Percentiles rank a stretch among this genome's conserved stretches.
Evolutionary conservation across 2,888 invertebrate species (phyloP).

Genomic region (Cantharis rustica): DNA sequence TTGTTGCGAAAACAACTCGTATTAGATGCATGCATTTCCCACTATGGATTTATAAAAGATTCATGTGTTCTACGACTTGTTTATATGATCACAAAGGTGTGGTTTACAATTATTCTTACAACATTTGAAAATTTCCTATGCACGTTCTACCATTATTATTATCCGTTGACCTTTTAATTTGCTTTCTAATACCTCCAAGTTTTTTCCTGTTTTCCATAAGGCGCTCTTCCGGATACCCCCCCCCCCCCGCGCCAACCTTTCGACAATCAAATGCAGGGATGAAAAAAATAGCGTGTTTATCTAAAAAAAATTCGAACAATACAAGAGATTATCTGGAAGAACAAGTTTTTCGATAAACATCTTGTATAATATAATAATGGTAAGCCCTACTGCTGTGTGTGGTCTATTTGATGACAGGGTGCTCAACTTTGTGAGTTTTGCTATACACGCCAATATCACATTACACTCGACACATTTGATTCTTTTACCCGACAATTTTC

Average conservation of each 20-base stretch:
- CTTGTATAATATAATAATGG: background rate
- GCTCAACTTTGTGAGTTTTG: background rate
- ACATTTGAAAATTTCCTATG: background rate
- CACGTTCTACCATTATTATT: background rate
- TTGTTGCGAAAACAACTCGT: conserved; percentile 26
- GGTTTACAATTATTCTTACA: background rate
- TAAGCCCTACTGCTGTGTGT: background rate
- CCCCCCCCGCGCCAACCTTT: too few species aligned
- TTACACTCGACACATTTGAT: background rate
- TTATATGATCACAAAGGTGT: background rate
- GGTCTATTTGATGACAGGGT: background rate
- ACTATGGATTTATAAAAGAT: background rate
- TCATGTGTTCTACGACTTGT: background rate
- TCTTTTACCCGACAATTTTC: background rate
- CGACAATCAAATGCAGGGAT: too few species aligned
- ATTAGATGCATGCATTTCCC: conserved; percentile 11
- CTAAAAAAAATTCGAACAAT: background rate
- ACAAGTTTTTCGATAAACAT: background rate
- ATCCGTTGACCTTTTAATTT: background rate
- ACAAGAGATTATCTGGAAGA: background rate
- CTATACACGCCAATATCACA: background rate
- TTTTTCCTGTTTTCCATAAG: background rate
- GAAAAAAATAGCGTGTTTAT: too few species aligned
- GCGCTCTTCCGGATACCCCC: too few species aligned
- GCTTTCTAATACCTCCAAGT: background rate